phyloP scores from a whole-genome alignment of 2,797 vertebrate species.

The Enteromius paludinosus region DNA sequence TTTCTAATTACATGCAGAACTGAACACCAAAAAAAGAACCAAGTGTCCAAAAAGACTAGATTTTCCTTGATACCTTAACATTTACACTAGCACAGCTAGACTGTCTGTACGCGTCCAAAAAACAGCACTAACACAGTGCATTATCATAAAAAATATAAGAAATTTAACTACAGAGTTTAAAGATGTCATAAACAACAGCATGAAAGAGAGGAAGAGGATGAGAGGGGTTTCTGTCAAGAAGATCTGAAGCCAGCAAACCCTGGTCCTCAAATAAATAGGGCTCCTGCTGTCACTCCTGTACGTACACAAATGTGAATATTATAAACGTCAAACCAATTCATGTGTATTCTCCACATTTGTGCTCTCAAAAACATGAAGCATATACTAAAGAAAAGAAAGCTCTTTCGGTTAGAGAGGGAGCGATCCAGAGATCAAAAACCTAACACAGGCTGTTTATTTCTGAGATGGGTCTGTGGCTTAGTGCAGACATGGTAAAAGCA shows the following conservation, averaged over 20 bases:
- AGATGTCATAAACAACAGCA: background rate
- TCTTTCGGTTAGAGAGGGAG: slow-evolving; percentile 38
- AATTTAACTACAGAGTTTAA: background rate
- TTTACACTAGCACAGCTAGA: slow-evolving; percentile 3
- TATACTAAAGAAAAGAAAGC: slow-evolving; percentile 40
- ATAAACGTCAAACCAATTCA: slow-evolving; percentile 25
- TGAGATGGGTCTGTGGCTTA: slow-evolving; percentile 35
- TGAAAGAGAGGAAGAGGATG: background rate
- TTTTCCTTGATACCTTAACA: background rate
- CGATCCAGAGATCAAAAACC: slow-evolving; percentile 49
- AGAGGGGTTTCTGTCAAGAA: background rate
- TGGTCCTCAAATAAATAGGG: background rate
- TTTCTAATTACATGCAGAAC: background rate
- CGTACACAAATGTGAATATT: slow-evolving; percentile 19
- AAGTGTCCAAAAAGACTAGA: background rate
- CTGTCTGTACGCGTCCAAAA: background rate
- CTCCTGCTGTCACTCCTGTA: slow-evolving; percentile 14
- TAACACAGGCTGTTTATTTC: slow-evolving; percentile 45
- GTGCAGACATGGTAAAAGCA: slow-evolving; percentile 44
- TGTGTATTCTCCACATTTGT: slow-evolving; percentile 12
- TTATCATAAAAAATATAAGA: background rate
- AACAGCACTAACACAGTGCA: background rate
- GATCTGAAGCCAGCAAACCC: background rate
- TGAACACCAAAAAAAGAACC: background rate
- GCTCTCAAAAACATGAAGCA: slow-evolving; percentile 27